phyloP scores from a whole-genome alignment of 2,888 invertebrate species.

The Elmis aenea region DNA sequence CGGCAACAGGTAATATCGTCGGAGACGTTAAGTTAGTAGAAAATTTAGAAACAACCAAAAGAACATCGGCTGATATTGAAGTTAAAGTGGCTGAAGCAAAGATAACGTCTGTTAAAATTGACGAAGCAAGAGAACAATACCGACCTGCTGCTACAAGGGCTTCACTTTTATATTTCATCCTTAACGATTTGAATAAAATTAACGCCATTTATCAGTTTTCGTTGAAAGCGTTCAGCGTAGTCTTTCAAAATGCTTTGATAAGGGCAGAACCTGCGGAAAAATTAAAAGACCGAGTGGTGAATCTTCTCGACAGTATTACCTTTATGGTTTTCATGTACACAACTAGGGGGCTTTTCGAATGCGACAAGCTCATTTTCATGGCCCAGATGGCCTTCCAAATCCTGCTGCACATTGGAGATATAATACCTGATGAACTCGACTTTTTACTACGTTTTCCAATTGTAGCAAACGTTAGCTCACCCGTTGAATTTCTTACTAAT shows the following conservation, averaged over 20 bases:
- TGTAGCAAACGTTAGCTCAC: conserved; percentile 66
- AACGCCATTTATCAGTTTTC: conserved; percentile 96
- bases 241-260: conserved; percentile 79
- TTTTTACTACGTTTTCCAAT: conserved; percentile 83
- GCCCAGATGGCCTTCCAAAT: conserved; percentile 74
- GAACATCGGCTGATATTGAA: conserved; percentile 86
- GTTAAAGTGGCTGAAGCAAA: conserved; percentile 83
- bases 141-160: conserved; percentile 79
- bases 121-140: conserved; percentile 86
- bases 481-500: conserved; percentile 78
- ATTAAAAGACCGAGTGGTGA: conserved; percentile 64
- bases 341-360: conserved; percentile 84
- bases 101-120: conserved; percentile 80
- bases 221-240: conserved; percentile 86
- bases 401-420: conserved; percentile 58
- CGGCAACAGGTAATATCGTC: conserved; percentile 87
- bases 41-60: conserved; percentile 89
- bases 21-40: conserved; percentile 86
- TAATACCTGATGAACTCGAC: conserved; percentile 73
- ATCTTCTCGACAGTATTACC: conserved; percentile 82
- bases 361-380: conserved; percentile 85
- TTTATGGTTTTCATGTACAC: conserved; percentile 85
- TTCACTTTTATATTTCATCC: conserved; percentile 86
- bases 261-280: conserved; percentile 65
- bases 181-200: conserved; percentile 87